These are phyloP conservation scores for Sciurus vulgaris DNA, from an alignment of 2,797 vertebrate species.

Conservation along the genomic window DNA sequence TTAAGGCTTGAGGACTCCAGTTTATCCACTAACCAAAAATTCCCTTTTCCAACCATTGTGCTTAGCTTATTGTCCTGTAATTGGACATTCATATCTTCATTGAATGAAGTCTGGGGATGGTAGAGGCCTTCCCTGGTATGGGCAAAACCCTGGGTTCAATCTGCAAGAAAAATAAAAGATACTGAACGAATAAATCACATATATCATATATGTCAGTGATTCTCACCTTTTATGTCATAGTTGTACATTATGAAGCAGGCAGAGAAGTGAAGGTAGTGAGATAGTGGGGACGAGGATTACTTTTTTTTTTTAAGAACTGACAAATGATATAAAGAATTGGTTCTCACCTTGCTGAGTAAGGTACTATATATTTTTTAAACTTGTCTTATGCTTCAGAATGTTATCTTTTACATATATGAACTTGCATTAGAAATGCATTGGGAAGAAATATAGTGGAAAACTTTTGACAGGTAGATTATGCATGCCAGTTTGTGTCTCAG, in stretches of 20 bases:
- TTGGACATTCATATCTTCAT: not conserved
- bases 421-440: not conserved
- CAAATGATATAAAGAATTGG: conserved; percentile 3
- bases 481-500: not conserved
- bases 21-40: not conserved
- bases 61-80: not conserved
- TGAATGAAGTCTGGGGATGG: not conserved
- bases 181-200: not conserved
- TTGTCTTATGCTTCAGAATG: not conserved
- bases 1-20: not conserved
- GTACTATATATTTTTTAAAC: not conserved
- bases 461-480: not conserved
- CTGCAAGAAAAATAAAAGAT: no score
- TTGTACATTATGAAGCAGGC: not conserved
- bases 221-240: conserved; percentile 3
- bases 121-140: no score
- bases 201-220: not conserved
- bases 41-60: not conserved
- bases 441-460: not conserved
- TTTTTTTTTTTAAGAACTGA: conserved; percentile 1
- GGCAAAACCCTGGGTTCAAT: no score
- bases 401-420: not conserved
- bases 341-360: not conserved
- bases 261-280: not conserved
- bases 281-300: not conserved